These are phyloP conservation scores for Leptothorax acervorum DNA, from an alignment of 2,888 invertebrate species.

Conservation along the genomic window DNA sequence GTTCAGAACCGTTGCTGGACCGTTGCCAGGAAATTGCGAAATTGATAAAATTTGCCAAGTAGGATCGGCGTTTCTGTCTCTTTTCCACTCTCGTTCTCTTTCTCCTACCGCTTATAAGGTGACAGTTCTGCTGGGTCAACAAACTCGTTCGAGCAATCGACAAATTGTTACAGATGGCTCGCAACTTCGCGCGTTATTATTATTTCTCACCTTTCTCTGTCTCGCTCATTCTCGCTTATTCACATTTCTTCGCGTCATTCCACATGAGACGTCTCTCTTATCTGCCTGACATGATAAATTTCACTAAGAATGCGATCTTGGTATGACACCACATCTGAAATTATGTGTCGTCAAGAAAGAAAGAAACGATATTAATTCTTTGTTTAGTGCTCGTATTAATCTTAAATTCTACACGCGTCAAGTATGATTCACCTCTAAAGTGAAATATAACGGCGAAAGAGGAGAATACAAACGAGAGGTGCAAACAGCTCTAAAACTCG, in stretches of 20 bases:
- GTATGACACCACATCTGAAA: neutral
- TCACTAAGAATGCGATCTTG: conserved; percentile 1
- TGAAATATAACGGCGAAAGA: neutral
- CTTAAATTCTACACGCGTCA: neutral
- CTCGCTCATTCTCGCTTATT: neutral
- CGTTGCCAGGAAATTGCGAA: conserved; percentile 78
- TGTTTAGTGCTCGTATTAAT: neutral
- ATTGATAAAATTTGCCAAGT: conserved; percentile 81
- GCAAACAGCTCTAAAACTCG: conserved; percentile 30
- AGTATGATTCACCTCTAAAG: neutral
- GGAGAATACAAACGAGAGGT: conserved; percentile 25
- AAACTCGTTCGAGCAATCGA: conserved; percentile 74
- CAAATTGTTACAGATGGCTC: conserved; percentile 73
- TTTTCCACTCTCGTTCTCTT: neutral
- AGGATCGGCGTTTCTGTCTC: conserved; percentile 60
- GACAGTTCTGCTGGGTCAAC: conserved; percentile 77
- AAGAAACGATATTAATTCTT: neutral
- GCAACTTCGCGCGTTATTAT: conserved; percentile 53
- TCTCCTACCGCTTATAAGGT: conserved; percentile 60
- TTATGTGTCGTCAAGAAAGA: neutral
- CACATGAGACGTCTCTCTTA: neutral
- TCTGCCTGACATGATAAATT: conserved; percentile 5
- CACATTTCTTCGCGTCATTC: neutral
- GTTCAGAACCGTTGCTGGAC: conserved; percentile 66
- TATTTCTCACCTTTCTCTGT: conserved; percentile 26